Evolutionary conservation across 2,797 vertebrate species (phyloP).

Genomic region (Erithacus rubecula): DNA sequence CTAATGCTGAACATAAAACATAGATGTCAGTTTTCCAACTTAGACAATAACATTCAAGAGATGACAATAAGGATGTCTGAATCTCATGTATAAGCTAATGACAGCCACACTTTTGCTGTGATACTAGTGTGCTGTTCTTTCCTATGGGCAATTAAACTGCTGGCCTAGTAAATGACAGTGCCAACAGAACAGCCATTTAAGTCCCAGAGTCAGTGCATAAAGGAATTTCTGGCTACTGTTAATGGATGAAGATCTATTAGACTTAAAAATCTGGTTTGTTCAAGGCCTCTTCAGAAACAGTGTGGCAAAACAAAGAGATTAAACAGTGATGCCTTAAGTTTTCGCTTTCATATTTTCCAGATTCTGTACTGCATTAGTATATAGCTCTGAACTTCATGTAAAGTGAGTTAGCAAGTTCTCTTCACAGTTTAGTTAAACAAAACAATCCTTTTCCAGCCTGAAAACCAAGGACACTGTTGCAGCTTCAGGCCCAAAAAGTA

Average conservation of each 20-base stretch:
- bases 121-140: background rate
- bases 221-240: background rate
- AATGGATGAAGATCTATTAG: background rate
- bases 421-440: background rate
- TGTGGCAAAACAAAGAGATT: background rate
- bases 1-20: background rate
- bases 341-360: background rate
- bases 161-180: background rate
- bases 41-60: background rate
- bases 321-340: background rate
- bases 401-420: background rate
- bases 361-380: background rate
- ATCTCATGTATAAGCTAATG: background rate
- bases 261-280: background rate
- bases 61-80: background rate
- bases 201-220: background rate
- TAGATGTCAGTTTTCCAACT: background rate
- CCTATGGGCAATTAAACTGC: background rate
- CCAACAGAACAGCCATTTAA: background rate
- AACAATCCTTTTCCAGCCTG: background rate
- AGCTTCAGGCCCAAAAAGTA: background rate
- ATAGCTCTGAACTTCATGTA: background rate
- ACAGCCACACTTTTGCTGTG: background rate
- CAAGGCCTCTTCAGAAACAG: background rate
- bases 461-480: background rate